Evolutionary conservation across 1,140 invertebrate genomes (phyloP), one percentile per base, ranked within the genome.

Genomic region (Lordiphosa collinella): DNA sequence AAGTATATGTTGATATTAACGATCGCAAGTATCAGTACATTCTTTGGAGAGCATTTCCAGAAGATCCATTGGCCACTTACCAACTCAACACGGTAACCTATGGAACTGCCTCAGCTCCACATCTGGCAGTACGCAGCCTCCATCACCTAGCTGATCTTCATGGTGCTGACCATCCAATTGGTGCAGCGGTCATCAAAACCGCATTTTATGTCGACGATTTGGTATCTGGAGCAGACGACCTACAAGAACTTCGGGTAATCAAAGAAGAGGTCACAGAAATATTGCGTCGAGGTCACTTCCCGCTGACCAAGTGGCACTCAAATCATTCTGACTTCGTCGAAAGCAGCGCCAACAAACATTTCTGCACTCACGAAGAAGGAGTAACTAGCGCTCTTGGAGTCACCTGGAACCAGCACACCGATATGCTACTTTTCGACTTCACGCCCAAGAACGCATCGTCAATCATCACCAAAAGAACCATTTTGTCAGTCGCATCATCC

Each of bases 21-120:
- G 8, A 18, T 22, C 9, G 37, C 8, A 65, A 88, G 22, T 88
- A 82, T 38, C 89, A 91, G 57, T 57, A 76, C 40, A 90, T 91
- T 12, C 31, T 91, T 5, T 91, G 90, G 89, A 60, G 88, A 48
- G 34, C 32, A 58, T 40, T 50, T 18, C 29, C 51, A 11, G 37
- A 54, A 12, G 25, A 29, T 1, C 6, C 25, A 3, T 25, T 90
- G 31, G 56, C 74, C 38, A 66, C 70, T 10, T 61, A 60, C 32
- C 25, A 61, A n/a, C 8, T 54, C 1, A 62, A 52, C 8, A 67
- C 52, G 6, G 36, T 55, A 8, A 61, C 44, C 7, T 55, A 56
- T 36, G 40, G 48, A 31, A 51, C 49, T 4, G 10, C 36, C 18
- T 12, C 40, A n/a, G 64, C 34, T n/a, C 59, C 35, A 14, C 52